Evolutionary conservation across 2,888 invertebrate genomes (phyloP), one percentile per base, ranked within the genome.

Genomic region (Polyommatus iphigenia): DNA sequence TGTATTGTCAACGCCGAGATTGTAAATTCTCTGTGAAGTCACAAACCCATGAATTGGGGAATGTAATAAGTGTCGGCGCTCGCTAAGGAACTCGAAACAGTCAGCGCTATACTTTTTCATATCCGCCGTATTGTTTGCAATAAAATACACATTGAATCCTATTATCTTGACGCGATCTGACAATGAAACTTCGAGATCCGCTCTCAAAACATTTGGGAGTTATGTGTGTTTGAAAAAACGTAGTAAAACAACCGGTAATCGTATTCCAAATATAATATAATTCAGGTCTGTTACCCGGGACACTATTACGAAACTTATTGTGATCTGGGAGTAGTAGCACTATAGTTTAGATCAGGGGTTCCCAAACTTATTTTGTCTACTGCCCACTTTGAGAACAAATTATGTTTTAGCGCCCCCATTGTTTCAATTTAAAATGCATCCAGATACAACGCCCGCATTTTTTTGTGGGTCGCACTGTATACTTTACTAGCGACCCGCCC

Each of bases 1-100:
- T 67, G 67, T 32, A 32, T 32, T 67, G 29, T 15, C 18, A 67
- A 67, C 29, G 67, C 29, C 0, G 29, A 67, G 67, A 67, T 67
- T 67, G 32, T 67, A 32, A 67, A 67, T 67, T 67, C 67, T 32
- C 67, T 67, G 67, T 67, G 67, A 29, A 67, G 67, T 67, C 67
- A 5, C 15, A 29, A 67, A 3, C 67, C 67, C 67, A 32, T 67
- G 67, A 67, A 67, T 67, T 67, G 18, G 67, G 29, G 67, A 67
- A 67, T 67, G 67, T 67, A 67, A 67, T 67, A 67, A 67, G 67
- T 67, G 67, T 67, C 67, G 29, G 67, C 62, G 24, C 15, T 15
- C 67, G 18, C 29, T 67, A 67, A 67, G 67, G 67, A 67, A 67
- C 67, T 67, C 15, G 29, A 67, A 67, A 67, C 29, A 6, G 15